Percentiles rank a stretch among this genome's conserved stretches.
phyloP scores from a whole-genome alignment of 2,797 vertebrate species.

The Chromobotia macracanthus region DNA sequence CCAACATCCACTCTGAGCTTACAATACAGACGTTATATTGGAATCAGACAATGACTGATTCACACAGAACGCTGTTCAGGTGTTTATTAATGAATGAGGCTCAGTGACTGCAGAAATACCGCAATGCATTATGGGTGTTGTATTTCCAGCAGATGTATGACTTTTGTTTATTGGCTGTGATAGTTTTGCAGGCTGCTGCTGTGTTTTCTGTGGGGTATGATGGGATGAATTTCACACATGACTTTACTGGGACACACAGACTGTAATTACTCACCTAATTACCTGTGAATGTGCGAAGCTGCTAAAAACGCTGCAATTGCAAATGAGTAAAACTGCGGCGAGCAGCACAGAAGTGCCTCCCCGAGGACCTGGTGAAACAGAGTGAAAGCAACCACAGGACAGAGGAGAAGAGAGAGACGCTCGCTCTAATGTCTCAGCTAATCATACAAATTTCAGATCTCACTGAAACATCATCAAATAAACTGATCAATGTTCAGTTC shows the following conservation, averaged over 20 bases:
- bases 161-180: conserved; percentile 13
- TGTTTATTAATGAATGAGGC: background rate
- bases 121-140: conserved; percentile 21
- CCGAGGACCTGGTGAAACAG: conserved; percentile 40
- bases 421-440: too few species aligned
- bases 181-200: conserved; percentile 8
- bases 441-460: too few species aligned
- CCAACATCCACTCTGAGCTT: background rate
- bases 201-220: conserved; percentile 34
- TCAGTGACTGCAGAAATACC: background rate
- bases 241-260: conserved; percentile 41
- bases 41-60: background rate
- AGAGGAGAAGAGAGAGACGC: conserved; percentile 3
- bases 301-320: conserved; percentile 19
- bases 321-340: conserved; percentile 18
- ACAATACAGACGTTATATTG: background rate
- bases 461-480: conserved; percentile 39
- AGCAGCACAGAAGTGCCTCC: background rate
- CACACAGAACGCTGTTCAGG: background rate
- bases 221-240: conserved; percentile 50
- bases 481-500: conserved; percentile 23
- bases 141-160: background rate
- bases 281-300: conserved; percentile 48
- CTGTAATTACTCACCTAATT: conserved; percentile 58
- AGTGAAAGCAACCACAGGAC: background rate